Evolutionary conservation across 2,113 vertebrate species (phyloP).

Genomic region (Toxostoma redivivum): DNA sequence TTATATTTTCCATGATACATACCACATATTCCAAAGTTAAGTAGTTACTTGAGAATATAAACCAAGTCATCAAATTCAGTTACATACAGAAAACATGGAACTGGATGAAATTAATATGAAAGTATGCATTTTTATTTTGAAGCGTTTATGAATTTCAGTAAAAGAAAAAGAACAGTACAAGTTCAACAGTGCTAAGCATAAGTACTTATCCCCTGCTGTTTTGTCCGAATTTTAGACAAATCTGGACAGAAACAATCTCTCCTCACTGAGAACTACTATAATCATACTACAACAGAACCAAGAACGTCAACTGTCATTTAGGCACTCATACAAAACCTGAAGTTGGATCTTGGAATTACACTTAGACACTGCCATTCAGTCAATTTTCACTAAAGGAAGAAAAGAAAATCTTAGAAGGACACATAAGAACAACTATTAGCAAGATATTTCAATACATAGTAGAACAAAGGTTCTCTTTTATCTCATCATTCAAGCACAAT

Average conservation of each 20-base stretch:
- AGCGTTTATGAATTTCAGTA: background rate
- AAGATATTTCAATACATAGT: background rate
- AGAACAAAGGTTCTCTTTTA: background rate
- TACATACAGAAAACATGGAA: background rate
- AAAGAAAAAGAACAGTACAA: background rate
- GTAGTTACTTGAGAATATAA: background rate
- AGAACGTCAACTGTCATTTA: background rate
- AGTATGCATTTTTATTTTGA: background rate
- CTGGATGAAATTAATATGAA: background rate
- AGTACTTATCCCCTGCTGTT: background rate
- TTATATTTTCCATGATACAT: background rate
- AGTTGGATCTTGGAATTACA: background rate
- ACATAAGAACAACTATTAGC: background rate
- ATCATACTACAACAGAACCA: background rate
- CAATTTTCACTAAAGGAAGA: background rate
- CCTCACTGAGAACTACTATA: background rate
- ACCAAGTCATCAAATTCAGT: background rate
- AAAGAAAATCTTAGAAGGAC: background rate
- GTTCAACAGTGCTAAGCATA: background rate
- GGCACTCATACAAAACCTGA: background rate
- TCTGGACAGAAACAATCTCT: background rate
- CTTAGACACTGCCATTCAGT: background rate
- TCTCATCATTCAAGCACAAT: background rate
- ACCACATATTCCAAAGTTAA: background rate
- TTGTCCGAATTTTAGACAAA: background rate